Conservation (phyloP, 2,797 vertebrate genomes). For the Chiloscyllium punctatum region DNA sequence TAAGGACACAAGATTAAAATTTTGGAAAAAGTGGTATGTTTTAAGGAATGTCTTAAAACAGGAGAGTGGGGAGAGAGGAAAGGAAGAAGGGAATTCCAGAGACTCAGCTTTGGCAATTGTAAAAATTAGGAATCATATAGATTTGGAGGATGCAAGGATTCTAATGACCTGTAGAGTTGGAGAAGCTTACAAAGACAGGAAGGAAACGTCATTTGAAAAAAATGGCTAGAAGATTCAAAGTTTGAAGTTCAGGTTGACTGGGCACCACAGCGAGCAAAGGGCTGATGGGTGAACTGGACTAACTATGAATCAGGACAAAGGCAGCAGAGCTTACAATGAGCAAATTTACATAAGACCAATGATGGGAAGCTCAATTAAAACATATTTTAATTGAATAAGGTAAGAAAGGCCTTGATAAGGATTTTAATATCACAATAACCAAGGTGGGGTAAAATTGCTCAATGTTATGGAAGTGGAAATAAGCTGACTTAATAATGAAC, state of each 20-base stretch:
- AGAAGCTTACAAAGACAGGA: neutral
- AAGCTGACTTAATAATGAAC: neutral
- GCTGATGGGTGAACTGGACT: neutral
- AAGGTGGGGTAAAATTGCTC: neutral
- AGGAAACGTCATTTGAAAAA: too few relatives aligned
- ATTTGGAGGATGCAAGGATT: neutral
- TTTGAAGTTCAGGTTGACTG: neutral
- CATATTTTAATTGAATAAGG: neutral
- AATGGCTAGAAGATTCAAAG: neutral
- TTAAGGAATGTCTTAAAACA: neutral
- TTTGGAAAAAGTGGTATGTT: neutral
- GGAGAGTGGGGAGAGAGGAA: neutral
- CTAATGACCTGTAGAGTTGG: neutral
- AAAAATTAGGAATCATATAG: neutral
- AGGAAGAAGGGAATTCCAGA: neutral
- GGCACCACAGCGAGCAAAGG: too few relatives aligned
- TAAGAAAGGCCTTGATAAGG: neutral
- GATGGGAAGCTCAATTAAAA: neutral
- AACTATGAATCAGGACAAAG: neutral
- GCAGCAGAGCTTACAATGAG: neutral
- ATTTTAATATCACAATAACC: neutral
- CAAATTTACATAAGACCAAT: neutral
- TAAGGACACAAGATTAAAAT: neutral
- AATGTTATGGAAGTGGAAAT: neutral
- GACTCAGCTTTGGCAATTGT: too few relatives aligned